Percentiles rank a stretch among this genome's conserved stretches.
phyloP scores from a whole-genome alignment of 2,888 invertebrate genomes.

The Xylota sylvarum region DNA sequence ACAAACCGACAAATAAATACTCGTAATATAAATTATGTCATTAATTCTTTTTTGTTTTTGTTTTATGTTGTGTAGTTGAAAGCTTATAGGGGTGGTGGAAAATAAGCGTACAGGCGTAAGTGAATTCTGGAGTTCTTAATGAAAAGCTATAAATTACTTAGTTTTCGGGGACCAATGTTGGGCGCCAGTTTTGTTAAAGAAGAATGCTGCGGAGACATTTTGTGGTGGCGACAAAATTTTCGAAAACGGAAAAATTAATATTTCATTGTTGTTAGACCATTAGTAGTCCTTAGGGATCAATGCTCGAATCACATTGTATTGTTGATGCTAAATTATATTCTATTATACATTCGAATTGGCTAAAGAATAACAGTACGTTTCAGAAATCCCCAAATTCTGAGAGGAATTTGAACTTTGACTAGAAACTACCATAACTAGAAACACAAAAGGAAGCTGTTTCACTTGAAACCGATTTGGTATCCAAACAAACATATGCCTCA shows the following conservation, averaged over 20 bases:
- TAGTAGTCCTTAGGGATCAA: neutral
- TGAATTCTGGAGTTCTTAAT: conserved; percentile 10
- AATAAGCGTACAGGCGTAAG: conserved; percentile 11
- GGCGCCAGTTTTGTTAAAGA: neutral
- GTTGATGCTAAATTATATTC: too few species aligned
- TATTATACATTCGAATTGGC: too few species aligned
- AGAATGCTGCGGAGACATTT: neutral
- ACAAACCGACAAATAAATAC: conserved; percentile 49
- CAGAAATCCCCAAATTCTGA: too few species aligned
- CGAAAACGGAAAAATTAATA: too few species aligned
- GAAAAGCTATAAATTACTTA: conserved; percentile 24
- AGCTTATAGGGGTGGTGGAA: conserved; percentile 1
- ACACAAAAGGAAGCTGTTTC: too few species aligned
- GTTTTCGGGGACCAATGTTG: neutral
- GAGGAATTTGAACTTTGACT: too few species aligned
- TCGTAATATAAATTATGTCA: conserved; percentile 65
- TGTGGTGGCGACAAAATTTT: neutral
- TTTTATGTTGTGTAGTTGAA: conserved; percentile 13
- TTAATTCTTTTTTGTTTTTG: conserved; percentile 36
- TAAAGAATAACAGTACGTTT: too few species aligned
- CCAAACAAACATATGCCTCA: too few species aligned
- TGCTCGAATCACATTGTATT: neutral
- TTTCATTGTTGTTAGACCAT: neutral
- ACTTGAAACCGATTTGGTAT: too few species aligned
- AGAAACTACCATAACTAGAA: too few species aligned